Base-by-base conservation (phyloP, 2,888 invertebrate species). In the Hypercompe scribonia region DNA sequence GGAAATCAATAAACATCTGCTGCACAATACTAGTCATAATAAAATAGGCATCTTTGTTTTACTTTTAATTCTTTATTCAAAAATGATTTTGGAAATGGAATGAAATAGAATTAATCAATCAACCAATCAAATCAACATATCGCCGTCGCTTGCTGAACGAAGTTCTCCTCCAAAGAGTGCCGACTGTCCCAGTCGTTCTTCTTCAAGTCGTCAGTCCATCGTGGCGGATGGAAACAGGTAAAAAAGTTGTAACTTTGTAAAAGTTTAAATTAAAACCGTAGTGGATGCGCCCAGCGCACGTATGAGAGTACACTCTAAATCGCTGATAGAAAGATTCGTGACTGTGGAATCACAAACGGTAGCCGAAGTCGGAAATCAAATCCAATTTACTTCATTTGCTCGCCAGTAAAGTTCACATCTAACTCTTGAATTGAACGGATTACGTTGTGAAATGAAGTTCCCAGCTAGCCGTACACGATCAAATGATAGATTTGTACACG, bases 361-460 rank as follows among this genome's bases (percentile, higher is more conserved):
- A 91, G 91, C 90, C 87, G 87, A 88, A 91, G 92, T 90, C 89
- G 92, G 91, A 93, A 92, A 94, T 94, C 91, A 93, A 94, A 95
- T 94, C 89, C 92, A 94, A 94, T 95, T 94, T 92, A 91, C 89
- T 93, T 93, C 93, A 94, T 95, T 95, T 93, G 90, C 92, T 91
- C 91, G 89, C 91, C 90, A 89, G 91, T 90, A 91, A 93, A 94
- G 93, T 93, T 94, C 92, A 89, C 91, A 91, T 93, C 89, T 87
- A 91, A 91, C 90, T 93, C 88, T 90, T 89, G 88, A 92, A 92
- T 92, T 92, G 93, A 93, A 91, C 88, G 91, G 91, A 94, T 94
- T 94, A 93, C 91, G 85, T 89, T 85, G 82, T 85, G 87, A 89
- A 90, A 90, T 90, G 90, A 90, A 91, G 90, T 90, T 91, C 79